Percentiles rank a stretch among this genome's conserved stretches.
Evolutionary conservation across 2,797 vertebrate genomes (phyloP).

Genomic region (Syngnathus acus): DNA sequence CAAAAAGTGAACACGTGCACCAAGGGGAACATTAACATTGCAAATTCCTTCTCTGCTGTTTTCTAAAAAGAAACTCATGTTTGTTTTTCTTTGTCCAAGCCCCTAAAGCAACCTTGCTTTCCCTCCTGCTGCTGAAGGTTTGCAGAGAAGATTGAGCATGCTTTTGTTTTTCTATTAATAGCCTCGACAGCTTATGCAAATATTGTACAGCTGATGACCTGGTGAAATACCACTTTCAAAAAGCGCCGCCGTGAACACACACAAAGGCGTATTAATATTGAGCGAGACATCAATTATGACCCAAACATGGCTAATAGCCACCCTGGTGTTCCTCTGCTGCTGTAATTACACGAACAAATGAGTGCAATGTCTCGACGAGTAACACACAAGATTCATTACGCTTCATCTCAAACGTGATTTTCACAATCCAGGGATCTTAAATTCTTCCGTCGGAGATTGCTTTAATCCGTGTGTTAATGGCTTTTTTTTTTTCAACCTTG

Average conservation of each 20-base stretch:
- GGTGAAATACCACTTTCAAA: background rate
- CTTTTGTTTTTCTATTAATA: slow-evolving; percentile 25
- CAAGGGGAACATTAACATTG: slow-evolving; percentile 27
- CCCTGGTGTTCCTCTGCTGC: background rate
- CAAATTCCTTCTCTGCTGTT: slow-evolving; percentile 31
- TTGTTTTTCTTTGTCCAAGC: slow-evolving; percentile 43
- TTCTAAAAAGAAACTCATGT: slow-evolving; percentile 39
- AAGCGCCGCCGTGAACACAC: background rate
- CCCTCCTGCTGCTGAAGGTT: slow-evolving; percentile 22
- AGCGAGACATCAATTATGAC: background rate
- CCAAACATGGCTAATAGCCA: background rate
- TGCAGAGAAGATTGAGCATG: slow-evolving; percentile 22
- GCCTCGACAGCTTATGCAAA: slow-evolving; percentile 35
- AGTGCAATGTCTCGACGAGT: background rate
- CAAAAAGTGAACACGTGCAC: slow-evolving; percentile 22
- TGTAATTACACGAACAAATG: slow-evolving; percentile 1
- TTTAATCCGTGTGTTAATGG: slow-evolving; percentile 48
- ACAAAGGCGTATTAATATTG: background rate
- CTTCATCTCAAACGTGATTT: slow-evolving; percentile 13
- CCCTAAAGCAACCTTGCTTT: slow-evolving; percentile 16
- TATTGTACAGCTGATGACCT: slow-evolving; percentile 19
- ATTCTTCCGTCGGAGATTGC: slow-evolving; percentile 27
- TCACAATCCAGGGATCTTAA: slow-evolving; percentile 28
- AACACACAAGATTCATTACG: slow-evolving; percentile 20
- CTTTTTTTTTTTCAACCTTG: slow-evolving; percentile 17